Evolutionary conservation across 2,888 invertebrate genomes (phyloP), one percentile per base, ranked within the genome.

Genomic region (Polietes domitor): DNA sequence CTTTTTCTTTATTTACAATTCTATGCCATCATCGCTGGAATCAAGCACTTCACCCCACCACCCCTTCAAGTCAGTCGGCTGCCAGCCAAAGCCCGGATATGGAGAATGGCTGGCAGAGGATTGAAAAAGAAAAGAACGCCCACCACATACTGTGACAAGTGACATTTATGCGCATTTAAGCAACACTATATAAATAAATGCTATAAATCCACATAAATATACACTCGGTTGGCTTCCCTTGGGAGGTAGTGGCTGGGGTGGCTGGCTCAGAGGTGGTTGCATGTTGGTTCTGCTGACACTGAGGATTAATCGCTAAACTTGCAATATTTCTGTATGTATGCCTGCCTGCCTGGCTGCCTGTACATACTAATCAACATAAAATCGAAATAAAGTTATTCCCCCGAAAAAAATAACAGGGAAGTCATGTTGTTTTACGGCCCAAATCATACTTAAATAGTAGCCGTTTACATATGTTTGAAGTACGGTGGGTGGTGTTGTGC

Each of bases 111-210:
- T 19, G 61, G 37, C 37, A 41, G 19, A 37, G 61, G 37, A 65
- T 32, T 63, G 63, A 21, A 21, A 78, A 65, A 37, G 37, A 37
- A 37, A 3, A 37, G 37, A 37, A 84, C 84, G 78, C 81, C 81
- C 81, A 84, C 81, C 81, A 84, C 81, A 84, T 81, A 73, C 84
- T 84, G 84, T 81, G 84, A 84, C 84, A 84, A 84, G 78, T 84
- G 84, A 84, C 84, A 84, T 84, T 84, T 84, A 84, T 84, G 81
- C 78, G 81, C 81, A 84, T 84, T 84, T 81, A 84, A 78, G 81
- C 72, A 80, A 80, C 80, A 80, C 80, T 79, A 84, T 81, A 68
- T 24, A 68, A 65, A 65, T 65, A 65, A 26, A 61, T 55, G 28
- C 68, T 12, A 68, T 68, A 68, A 68, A 68, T 68, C 68, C 21